Base-by-base conservation (phyloP, 2,888 invertebrate species). In the Dasysyrphus tricinctus region DNA sequence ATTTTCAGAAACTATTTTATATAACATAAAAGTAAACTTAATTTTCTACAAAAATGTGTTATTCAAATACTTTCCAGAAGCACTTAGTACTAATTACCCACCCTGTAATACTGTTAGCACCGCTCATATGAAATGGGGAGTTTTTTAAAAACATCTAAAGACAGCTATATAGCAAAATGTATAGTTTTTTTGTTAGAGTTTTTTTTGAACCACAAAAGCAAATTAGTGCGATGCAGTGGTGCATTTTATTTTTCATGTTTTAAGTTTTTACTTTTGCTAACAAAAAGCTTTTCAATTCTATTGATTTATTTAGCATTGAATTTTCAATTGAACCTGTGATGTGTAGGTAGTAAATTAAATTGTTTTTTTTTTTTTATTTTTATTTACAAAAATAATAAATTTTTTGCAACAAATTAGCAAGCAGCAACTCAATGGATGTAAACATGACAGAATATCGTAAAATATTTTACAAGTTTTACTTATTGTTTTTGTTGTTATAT, bases 401-500 rank as follows among this genome's bases (percentile, higher is more conserved):
- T 12, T 54, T 19, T 51, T 42, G 14, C 11, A 65, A 63, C 44
- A 69, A 63, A 37, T 11, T 47, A 63, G 6, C 11, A 1, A 39
- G 32, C 12, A 16, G 0, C 24, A 49, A 49, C 16, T 51, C 24
- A 56, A 37, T 44, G 19, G 67, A 67, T 47, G 81, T 73, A 63
- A 73, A 83, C 54, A 73, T 39, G 65, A 67, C 51, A 32, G 12
- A 59, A 49, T 76, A 56, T 72, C 39, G 49, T 24, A 24, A 47
- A 70, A 70, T 80, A 29, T 73, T 51, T 65, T 37, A 32, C 37
- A 32, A 65, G 37, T 51, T 61, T 47, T 57, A 61, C n/a, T 44
- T 49, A 34, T 67, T 32, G n/a, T 9, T 67, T 34, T 32, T 32
- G 2, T 32, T 32, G 5, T 32, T 32, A 4, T 32, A 6, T 32